phyloP scores from a whole-genome alignment of 2,888 invertebrate species.

The Podabrus alpinus region DNA sequence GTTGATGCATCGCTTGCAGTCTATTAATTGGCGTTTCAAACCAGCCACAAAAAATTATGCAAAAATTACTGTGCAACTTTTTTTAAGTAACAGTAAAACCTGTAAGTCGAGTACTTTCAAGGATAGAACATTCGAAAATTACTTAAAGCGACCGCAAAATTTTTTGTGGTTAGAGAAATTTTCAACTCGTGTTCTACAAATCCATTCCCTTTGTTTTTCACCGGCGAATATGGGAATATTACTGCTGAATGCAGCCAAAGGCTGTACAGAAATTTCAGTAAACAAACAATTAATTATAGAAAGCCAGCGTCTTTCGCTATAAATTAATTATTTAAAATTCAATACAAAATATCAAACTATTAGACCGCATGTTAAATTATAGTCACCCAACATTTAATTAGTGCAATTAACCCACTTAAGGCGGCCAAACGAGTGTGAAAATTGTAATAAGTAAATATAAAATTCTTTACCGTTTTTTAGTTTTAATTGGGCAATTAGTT shows the following conservation, averaged over 20 bases:
- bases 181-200: not conserved
- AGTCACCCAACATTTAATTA: not conserved
- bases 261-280: no score
- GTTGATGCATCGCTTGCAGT: not conserved
- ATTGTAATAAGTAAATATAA: not conserved
- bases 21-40: not conserved
- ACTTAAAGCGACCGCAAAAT: not conserved
- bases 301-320: not conserved
- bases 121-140: not conserved
- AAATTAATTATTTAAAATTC: not conserved
- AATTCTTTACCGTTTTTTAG: not conserved
- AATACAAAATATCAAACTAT: not conserved
- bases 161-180: not conserved
- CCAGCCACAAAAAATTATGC: not conserved
- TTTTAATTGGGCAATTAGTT: not conserved
- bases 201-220: no score
- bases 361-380: not conserved
- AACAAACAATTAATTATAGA: not conserved
- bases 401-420: not conserved
- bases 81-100: not conserved
- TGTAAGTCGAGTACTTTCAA: not conserved
- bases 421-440: not conserved
- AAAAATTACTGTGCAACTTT: not conserved
- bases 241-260: no score
- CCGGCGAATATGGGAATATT: no score